Evolutionary conservation across 2,113 vertebrate species (phyloP).

Genomic region (Dromas ardeola): DNA sequence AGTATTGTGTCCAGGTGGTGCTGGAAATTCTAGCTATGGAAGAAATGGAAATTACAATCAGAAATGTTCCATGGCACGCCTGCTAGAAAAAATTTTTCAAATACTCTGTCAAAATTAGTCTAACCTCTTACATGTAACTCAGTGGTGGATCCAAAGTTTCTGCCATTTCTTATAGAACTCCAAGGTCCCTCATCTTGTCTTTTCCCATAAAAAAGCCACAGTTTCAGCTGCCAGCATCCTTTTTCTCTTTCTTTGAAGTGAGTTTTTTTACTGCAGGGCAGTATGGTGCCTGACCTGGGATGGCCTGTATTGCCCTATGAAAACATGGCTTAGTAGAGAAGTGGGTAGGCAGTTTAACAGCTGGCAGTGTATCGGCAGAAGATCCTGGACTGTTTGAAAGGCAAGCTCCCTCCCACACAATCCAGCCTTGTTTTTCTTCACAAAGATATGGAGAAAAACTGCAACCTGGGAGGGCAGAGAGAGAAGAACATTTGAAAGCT

Average conservation of each 20-base stretch:
- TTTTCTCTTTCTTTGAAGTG: slow-evolving; percentile 15
- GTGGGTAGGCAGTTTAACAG: not conserved
- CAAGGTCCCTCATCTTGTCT: not conserved
- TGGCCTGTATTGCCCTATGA: not conserved
- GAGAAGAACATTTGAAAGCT: not conserved
- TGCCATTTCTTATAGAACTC: not conserved
- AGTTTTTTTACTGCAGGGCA: slow-evolving; percentile 18
- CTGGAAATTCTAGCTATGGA: not conserved
- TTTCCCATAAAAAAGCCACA: not conserved
- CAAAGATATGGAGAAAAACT: slow-evolving; percentile 22
- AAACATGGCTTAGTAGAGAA: not conserved
- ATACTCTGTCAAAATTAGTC: not conserved
- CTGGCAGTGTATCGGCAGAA: not conserved
- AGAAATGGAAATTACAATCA: not conserved
- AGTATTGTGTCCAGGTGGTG: not conserved
- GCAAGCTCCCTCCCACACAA: not conserved
- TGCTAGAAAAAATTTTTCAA: not conserved
- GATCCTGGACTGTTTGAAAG: not conserved
- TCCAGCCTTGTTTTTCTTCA: slow-evolving; percentile 23
- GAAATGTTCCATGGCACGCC: not conserved
- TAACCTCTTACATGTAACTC: not conserved
- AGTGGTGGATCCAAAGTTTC: not conserved
- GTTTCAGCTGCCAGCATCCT: not conserved
- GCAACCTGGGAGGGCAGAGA: not conserved
- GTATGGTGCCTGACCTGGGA: slow-evolving; percentile 38